phyloP scores from a whole-genome alignment of 2,797 vertebrate genomes.

The Falco concolor region DNA sequence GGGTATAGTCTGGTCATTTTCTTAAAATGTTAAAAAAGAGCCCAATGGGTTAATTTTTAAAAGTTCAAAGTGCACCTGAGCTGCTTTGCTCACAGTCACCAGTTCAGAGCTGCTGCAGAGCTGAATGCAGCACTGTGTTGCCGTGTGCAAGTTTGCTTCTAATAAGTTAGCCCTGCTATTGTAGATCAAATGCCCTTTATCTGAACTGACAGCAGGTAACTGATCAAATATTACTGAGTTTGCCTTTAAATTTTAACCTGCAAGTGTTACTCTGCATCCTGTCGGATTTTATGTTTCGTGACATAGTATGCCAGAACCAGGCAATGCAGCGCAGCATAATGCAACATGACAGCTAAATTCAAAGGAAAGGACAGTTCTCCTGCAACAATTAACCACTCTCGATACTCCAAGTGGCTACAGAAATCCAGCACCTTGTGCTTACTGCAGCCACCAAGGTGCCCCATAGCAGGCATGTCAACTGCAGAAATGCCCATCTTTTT shows the following conservation, averaged over 20 bases:
- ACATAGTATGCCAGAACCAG: conserved; percentile 42
- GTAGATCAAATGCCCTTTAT: conserved; percentile 52
- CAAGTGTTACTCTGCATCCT: conserved; percentile 1
- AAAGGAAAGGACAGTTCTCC: conserved; percentile 18
- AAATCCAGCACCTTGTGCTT: not conserved
- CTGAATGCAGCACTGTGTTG: not conserved
- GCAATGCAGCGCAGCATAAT: conserved; percentile 24
- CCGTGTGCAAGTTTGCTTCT: not conserved
- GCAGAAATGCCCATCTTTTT: not conserved
- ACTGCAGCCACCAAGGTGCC: not conserved
- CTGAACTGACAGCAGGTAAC: conserved; percentile 67
- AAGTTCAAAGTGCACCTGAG: not conserved
- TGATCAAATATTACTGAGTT: conserved; percentile 70
- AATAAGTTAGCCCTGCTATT: conserved; percentile 29
- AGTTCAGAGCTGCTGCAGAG: not conserved
- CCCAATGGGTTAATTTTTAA: not conserved
- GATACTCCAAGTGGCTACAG: not conserved
- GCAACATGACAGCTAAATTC: conserved; percentile 64
- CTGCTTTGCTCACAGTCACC: not conserved
- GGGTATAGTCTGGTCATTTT: not conserved
- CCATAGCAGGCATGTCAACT: not conserved
- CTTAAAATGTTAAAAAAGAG: not conserved
- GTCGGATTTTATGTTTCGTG: conserved; percentile 43
- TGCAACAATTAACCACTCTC: conserved; percentile 7
- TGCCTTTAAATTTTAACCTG: conserved; percentile 61